Base-by-base conservation (phyloP, 2,113 vertebrate species). In the Propithecus coquereli region DNA sequence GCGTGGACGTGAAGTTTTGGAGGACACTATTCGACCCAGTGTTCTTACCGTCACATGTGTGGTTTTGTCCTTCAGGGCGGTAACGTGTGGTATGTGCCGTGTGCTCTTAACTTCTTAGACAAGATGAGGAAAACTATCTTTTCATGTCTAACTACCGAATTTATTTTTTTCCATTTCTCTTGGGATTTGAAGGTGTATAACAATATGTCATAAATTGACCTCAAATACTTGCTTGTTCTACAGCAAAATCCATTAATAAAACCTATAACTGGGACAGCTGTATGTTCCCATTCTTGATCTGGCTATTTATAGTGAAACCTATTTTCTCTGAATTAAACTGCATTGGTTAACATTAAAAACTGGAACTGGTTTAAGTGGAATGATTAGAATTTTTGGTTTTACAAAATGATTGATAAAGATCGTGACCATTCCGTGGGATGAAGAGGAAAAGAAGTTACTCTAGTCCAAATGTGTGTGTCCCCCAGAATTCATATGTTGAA, bases 231-330 rank as follows among this genome's bases (percentile, higher is more conserved):
- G 71, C 90, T 94, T 45, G 57, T 54, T 59, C 87, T 57, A 40
- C 52, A 18, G 65, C 40, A 10, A 61, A 82, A 25, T 22, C 70
- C 65, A 11, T 40, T 47, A 80, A 40, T 63, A 25, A 79, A 2
- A 8, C 88, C 91, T 17, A 0, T 59, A 91, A 93, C 71, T 45
- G 23, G 97, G 95, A 11, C 96, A 52, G 52, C 32, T 50, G n/a
- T 14, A 0, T 43, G 63, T 76, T 25, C 87, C 65, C 9, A 0
- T 80, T 96, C 87, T 79, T 63, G 6, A 2, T 18, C 83, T 10
- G 40, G 32, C 73, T 97, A 96, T 96, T 97, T 94, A 94, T 96
- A 95, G 96, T 0, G 76, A 94, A 80, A 65, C 88, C 96, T 61
- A 77, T 61, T 94, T 96, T 71, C 76, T 71, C 65, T 23, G 54